These are phyloP conservation scores for Panagrolaimus sp. DNA, from an alignment of 1,140 invertebrate genomes.

Conservation along the genomic window DNA sequence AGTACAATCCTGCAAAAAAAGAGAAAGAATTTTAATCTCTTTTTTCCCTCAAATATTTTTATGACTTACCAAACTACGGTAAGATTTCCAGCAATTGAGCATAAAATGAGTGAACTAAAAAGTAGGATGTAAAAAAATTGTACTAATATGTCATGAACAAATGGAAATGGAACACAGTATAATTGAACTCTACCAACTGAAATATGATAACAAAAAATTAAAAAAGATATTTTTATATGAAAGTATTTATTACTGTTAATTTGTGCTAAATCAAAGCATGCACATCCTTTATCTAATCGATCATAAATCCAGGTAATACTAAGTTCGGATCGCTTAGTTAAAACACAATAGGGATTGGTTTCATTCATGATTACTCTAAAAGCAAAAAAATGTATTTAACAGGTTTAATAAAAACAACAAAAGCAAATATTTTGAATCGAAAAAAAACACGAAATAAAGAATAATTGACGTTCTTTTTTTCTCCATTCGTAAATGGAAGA, in stretches of 20 bases:
- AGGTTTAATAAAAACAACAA: no score
- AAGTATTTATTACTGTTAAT: neutral
- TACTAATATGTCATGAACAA: constrained; percentile 29
- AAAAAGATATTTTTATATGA: neutral
- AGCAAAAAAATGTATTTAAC: no score
- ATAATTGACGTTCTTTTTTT: no score
- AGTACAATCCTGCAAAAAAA: constrained; percentile 48
- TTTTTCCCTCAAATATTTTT: neutral
- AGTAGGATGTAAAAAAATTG: constrained; percentile 45
- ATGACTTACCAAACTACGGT: constrained; percentile 46
- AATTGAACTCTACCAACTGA: constrained; percentile 7
- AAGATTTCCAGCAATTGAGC: constrained; percentile 42
- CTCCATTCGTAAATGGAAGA: no score
- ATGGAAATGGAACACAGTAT: constrained; percentile 26
- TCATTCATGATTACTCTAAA: no score
- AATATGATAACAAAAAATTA: neutral
- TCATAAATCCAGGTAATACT: constrained; percentile 5
- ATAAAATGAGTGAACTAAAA: constrained; percentile 37
- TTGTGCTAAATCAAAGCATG: constrained; percentile 4
- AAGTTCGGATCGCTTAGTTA: neutral
- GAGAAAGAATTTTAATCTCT: no score
- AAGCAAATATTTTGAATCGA: no score
- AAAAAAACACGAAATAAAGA: no score
- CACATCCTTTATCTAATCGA: neutral
- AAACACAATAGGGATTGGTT: neutral